These are phyloP conservation scores for Geophilus truncorum DNA, from an alignment of 2,888 invertebrate genomes.

Conservation along the genomic window DNA sequence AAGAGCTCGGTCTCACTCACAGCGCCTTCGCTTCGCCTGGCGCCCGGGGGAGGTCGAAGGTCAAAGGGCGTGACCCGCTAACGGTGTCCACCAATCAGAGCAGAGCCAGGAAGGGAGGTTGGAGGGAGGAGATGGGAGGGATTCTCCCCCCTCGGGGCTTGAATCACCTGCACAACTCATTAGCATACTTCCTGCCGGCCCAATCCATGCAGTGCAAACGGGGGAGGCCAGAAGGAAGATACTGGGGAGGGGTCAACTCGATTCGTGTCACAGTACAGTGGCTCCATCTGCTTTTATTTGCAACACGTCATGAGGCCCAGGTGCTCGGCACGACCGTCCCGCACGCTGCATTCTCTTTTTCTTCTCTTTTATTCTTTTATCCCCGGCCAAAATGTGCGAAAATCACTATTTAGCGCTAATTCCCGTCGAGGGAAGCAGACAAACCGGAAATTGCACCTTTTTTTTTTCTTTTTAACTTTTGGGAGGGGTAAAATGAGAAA, in stretches of 20 bases:
- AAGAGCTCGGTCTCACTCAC: not conserved
- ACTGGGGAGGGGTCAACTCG: not conserved
- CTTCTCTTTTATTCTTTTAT: not conserved
- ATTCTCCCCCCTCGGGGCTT: conserved; percentile 25
- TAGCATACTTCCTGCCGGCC: conserved; percentile 32
- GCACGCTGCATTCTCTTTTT: not conserved
- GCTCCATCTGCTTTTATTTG: conserved; percentile 12
- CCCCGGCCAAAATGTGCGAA: not conserved
- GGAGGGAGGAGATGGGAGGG: conserved; percentile 24
- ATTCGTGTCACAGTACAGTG: conserved; percentile 27
- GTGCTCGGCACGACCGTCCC: not conserved
- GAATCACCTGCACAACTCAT: conserved; percentile 32
- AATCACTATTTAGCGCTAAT: too few species aligned
- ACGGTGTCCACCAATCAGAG: conserved; percentile 19
- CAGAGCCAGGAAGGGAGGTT: conserved; percentile 11
- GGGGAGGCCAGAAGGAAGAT: conserved; percentile 27
- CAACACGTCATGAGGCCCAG: conserved; percentile 1
- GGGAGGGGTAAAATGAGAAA: too few species aligned
- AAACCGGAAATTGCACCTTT: too few species aligned
- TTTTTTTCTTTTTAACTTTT: too few species aligned
- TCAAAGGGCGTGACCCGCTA: conserved; percentile 32
- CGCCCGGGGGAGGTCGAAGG: conserved; percentile 29
- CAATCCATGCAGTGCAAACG: not conserved
- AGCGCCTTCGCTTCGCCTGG: not conserved
- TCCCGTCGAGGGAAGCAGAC: too few species aligned